Conservation (phyloP, 2,888 invertebrate genomes). For the Argynnis bischoffii region DNA sequence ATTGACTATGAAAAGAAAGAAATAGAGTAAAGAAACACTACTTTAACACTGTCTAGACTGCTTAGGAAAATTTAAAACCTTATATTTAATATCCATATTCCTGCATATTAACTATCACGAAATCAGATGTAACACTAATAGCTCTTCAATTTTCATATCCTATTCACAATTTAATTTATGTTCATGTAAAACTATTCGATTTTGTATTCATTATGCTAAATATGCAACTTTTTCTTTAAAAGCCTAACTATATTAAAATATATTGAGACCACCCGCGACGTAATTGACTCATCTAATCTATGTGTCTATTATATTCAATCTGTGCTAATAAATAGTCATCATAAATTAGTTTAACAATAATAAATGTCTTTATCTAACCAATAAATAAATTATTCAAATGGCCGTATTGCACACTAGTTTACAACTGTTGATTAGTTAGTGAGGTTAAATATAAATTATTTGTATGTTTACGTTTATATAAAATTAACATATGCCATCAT, state of each 20-base stretch:
- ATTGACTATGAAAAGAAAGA: too few species aligned
- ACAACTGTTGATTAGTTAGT: constrained; percentile 30
- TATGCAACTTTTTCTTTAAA: constrained; percentile 40
- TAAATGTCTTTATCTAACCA: constrained; percentile 56
- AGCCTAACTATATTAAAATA: constrained; percentile 41
- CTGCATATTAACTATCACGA: neutral
- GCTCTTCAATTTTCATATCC: constrained; percentile 6
- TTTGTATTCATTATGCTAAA: constrained; percentile 37
- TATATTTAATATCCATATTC: neutral
- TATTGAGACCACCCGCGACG: constrained; percentile 44
- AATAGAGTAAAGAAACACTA: too few species aligned
- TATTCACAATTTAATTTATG: constrained; percentile 16
- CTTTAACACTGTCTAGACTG: too few species aligned
- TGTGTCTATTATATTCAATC: constrained; percentile 41
- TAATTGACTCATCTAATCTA: constrained; percentile 43
- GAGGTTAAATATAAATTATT: constrained; percentile 30
- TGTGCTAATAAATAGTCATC: constrained; percentile 44
- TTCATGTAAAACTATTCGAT: constrained; percentile 32
- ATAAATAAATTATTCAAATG: constrained; percentile 65
- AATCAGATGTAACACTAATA: constrained; percentile 16
- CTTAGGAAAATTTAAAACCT: neutral
- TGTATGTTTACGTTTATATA: constrained; percentile 15
- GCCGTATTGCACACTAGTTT: constrained; percentile 49
- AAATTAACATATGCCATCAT: constrained; percentile 15
- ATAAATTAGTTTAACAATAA: constrained; percentile 57